Evolutionary conservation across 2,113 vertebrate species (phyloP), one percentile per base, ranked within the genome.

Genomic region (Heteronetta atricapilla): DNA sequence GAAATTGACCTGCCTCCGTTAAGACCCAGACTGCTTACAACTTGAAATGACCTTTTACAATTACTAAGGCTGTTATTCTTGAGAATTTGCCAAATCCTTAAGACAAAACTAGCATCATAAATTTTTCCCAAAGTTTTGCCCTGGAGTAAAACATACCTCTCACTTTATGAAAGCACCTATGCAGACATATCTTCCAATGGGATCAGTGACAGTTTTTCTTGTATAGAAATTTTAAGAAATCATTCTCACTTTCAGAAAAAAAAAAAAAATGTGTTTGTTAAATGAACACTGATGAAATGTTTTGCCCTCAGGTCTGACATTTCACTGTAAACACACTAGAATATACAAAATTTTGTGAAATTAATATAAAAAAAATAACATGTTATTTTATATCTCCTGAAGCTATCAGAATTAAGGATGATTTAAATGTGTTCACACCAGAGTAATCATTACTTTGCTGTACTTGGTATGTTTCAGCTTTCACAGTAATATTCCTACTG

Each of bases 21-120:
- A 64, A 48, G 13, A 79, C 62, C 53, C 73, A 91, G 82, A 40
- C 68, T 68, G 80, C 77, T 75, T 53, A 68, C 66, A 56, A 86
- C 69, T n/a, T 88, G n/a, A 86, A 63, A 50, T 82, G 81, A 73
- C 70, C 82, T 76, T 44, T 69, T 46, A 46, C 50, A 55, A 79
- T 75, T 81, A 86, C 26, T 8, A 50, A 66, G 55, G 67, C 63
- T 93, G 66, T 86, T 95, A 60, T 93, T 96, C 80, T 91, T 93
- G 94, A 92, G 48, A 91, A 59, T 86, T 64, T 88, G 86, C 93
- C 93, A 95, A 86, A 86, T 72, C 66, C 53, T 62, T 69, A 84
- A 86, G 83, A 93, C 69, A 95, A 95, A 96, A 86, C 79, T 81
- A 84, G 53, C 31, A 56, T 53, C 73, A 79, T 66, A 92, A 96